Conservation (phyloP, 2,113 vertebrate genomes). For the Heptranchias perlo region DNA sequence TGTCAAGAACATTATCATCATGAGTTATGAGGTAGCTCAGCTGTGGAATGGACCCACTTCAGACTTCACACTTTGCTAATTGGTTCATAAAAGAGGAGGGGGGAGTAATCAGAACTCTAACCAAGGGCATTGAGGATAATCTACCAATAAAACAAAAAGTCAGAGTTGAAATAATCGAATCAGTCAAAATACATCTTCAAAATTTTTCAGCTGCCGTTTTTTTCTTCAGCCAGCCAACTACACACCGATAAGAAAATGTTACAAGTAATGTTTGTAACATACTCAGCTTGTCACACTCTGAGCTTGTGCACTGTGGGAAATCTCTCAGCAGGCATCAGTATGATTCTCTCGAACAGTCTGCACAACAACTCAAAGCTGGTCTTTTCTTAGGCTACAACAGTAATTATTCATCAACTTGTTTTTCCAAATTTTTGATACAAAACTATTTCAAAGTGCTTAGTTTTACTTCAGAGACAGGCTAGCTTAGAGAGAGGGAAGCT, state of each 20-base stretch:
- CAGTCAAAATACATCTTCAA: neutral
- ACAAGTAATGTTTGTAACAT: neutral
- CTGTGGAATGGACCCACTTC: neutral
- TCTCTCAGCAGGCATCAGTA: neutral
- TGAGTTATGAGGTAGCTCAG: neutral
- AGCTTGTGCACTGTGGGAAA: neutral
- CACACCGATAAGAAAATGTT: neutral
- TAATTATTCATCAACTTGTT: neutral
- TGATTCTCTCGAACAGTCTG: neutral
- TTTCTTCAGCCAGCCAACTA: neutral
- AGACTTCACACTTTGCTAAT: neutral
- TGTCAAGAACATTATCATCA: neutral
- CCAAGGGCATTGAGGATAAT: neutral
- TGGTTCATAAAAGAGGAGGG: no score
- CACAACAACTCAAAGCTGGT: neutral
- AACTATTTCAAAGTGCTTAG: neutral
- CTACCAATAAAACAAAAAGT: neutral
- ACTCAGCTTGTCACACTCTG: neutral
- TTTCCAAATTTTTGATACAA: neutral
- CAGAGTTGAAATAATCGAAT: neutral
- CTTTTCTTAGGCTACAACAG: neutral
- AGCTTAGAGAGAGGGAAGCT: neutral
- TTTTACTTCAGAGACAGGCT: neutral
- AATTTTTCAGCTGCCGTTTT: neutral
- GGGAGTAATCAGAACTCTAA: neutral